These are phyloP conservation scores for Piprites chloris DNA, from an alignment of 2,113 vertebrate species.

Conservation along the genomic window DNA sequence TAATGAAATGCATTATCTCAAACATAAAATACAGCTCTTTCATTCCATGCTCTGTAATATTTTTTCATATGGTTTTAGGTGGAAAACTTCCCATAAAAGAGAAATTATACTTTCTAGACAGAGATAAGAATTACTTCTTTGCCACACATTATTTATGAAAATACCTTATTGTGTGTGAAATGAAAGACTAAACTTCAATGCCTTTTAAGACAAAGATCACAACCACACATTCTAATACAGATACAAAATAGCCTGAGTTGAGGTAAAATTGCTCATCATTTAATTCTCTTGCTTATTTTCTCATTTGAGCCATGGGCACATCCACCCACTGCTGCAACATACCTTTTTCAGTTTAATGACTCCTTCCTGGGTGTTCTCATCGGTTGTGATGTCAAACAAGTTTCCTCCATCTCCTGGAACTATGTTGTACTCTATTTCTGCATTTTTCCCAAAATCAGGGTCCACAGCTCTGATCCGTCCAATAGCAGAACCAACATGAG, in stretches of 20 bases:
- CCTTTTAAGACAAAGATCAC: neutral
- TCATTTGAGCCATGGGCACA: neutral
- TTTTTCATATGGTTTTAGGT: neutral
- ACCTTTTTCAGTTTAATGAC: constrained; percentile 93
- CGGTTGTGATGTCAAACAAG: constrained; percentile 94
- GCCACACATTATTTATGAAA: neutral
- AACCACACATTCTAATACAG: neutral
- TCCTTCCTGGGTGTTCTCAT: constrained; percentile 92
- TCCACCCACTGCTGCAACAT: neutral
- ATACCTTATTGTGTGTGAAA: neutral
- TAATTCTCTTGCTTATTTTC: neutral
- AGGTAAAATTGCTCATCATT: neutral
- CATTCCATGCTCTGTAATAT: neutral
- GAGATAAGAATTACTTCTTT: neutral
- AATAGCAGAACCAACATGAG: constrained; percentile 85
- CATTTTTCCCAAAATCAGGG: constrained; percentile 91
- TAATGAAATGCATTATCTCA: neutral
- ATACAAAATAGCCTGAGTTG: neutral
- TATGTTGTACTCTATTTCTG: constrained; percentile 94
- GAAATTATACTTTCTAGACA: neutral
- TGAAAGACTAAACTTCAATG: neutral
- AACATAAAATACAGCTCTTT: neutral
- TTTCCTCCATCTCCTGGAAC: constrained; percentile 94
- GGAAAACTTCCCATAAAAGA: neutral
- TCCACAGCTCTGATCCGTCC: constrained; percentile 96